Evolutionary conservation across 2,888 invertebrate species (phyloP).

Genomic region (Cetonia aurata): DNA sequence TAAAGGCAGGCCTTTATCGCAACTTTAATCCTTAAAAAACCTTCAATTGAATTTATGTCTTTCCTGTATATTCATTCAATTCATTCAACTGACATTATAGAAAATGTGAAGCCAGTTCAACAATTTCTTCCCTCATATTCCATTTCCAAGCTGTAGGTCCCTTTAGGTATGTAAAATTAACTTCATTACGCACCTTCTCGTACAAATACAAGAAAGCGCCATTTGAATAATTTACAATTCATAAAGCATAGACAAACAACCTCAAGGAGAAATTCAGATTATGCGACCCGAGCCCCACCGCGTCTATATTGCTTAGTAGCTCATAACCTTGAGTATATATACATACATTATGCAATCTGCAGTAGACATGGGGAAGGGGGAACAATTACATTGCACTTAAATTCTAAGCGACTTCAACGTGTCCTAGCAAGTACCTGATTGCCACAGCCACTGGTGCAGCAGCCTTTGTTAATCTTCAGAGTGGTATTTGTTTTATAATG

Average conservation of each 20-base stretch:
- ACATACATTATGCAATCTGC: constrained; percentile 3
- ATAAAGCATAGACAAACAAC: constrained; percentile 33
- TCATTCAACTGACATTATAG: no score
- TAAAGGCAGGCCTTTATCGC: no score
- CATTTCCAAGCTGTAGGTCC: not conserved
- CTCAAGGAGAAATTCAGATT: constrained; percentile 34
- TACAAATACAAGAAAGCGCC: constrained; percentile 21
- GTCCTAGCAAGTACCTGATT: not conserved
- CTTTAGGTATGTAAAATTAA: constrained; percentile 30
- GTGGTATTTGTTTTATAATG: no score
- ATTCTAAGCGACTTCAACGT: not conserved
- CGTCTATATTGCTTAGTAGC: not conserved
- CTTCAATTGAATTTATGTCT: no score
- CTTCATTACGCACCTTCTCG: constrained; percentile 25
- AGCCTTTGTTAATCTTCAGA: no score
- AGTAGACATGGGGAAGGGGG: not conserved
- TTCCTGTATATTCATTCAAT: no score
- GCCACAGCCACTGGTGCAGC: no score
- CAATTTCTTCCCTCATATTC: no score
- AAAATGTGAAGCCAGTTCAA: no score
- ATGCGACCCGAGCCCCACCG: not conserved
- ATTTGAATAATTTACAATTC: constrained; percentile 38
- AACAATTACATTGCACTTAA: constrained; percentile 1
- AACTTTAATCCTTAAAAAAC: no score
- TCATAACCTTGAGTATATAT: constrained; percentile 17